Evolutionary conservation across 2,113 vertebrate species (phyloP), one percentile per base, ranked within the genome.

Genomic region (Psittacara wagleri): DNA sequence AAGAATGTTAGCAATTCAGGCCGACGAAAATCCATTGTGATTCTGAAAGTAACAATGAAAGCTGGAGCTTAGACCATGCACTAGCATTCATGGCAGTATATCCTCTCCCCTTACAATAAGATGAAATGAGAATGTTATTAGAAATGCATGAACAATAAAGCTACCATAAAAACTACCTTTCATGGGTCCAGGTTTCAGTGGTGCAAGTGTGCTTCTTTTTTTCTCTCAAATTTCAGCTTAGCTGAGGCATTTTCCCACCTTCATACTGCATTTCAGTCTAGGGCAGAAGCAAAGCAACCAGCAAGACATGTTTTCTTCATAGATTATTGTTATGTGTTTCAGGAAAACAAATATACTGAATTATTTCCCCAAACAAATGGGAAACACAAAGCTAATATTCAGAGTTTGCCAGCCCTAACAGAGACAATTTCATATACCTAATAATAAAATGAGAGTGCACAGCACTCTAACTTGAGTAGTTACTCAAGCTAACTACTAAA

Each of bases 31-130:
- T 85, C 69, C 48, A 75, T 75, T 94, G 44, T 94, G 77, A 95
- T 94, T 94, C 93, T 79, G 69, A 39, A 76, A 93, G 55, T 66
- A 83, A 96, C 86, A 95, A 95, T 79, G 86, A 64, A 88, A 92
- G 41, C 52, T 73, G 81, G n/a, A 91, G 66, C 66, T 88, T 43
- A 89, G 77, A 91, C 43, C 49, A 48, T 11, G 66, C 0, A 0
- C 69, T 64, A 68, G 66, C 75, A 81, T 90, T 95, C 51, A 83
- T 48, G 35, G 72, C 37, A 70, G 59, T 67, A 64, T 66, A 74
- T 78, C 90, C 43, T 86, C 80, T 90, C n/a, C 44, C 72, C 69
- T 84, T 83, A 35, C 69, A 92, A 48, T 92, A 80, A 72, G 33
- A 63, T 81, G 48, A 95, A 96, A 93, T 76, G 55, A 61, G 44